Conservation (phyloP, 2,888 invertebrate species). For the Nomada fabriciana region DNA sequence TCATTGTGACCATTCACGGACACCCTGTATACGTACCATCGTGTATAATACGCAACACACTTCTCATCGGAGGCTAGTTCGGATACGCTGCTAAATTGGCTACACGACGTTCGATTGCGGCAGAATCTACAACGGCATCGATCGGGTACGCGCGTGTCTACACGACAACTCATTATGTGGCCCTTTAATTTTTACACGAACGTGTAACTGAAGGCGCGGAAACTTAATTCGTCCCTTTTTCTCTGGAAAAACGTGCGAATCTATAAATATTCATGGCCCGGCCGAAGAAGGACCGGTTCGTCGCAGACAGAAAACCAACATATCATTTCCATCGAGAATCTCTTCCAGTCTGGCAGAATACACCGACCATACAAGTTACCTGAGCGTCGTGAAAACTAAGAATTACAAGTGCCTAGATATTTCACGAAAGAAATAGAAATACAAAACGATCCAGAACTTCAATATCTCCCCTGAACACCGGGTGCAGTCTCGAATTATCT, state of each 20-base stretch:
- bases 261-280: neutral
- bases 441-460: too few relatives aligned
- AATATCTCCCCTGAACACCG: too few relatives aligned
- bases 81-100: slow-evolving; percentile 40
- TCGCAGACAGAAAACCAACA: too few relatives aligned
- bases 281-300: too few relatives aligned
- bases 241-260: neutral
- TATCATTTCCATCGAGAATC: neutral
- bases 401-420: too few relatives aligned
- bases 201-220: neutral
- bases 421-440: too few relatives aligned
- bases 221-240: neutral
- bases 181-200: neutral
- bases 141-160: slow-evolving; percentile 33
- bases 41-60: too few relatives aligned
- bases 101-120: slow-evolving; percentile 36
- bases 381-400: too few relatives aligned
- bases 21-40: neutral
- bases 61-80: slow-evolving; percentile 9
- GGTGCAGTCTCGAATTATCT: neutral
- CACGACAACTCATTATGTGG: neutral
- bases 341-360: too few relatives aligned
- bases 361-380: too few relatives aligned
- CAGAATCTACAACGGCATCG: slow-evolving; percentile 4
- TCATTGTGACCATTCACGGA: slow-evolving; percentile 23